Percentiles rank a stretch among this genome's conserved stretches.
These are phyloP conservation scores for Drosophila serrata DNA, from an alignment of 1,140 invertebrate species.

Conservation along the genomic window DNA sequence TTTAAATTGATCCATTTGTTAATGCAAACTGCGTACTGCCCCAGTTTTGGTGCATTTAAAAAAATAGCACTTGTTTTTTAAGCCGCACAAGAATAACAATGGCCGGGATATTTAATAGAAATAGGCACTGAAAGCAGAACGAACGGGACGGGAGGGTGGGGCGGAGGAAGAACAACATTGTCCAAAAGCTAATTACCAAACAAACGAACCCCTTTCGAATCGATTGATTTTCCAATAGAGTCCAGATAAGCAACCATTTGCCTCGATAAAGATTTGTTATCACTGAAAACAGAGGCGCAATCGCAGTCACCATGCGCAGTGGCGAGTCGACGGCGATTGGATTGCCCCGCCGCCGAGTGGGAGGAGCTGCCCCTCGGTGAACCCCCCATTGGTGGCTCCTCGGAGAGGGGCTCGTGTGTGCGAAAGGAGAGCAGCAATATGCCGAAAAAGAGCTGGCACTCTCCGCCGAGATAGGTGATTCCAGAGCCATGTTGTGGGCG, in stretches of 20 bases:
- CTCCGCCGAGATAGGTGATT: slow-evolving; percentile 38
- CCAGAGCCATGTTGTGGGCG: slow-evolving; percentile 71
- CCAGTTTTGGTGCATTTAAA: slow-evolving; percentile 33
- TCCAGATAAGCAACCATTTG: slow-evolving; percentile 79
- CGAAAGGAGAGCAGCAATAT: slow-evolving; percentile 59
- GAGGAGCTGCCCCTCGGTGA: slow-evolving; percentile 64
- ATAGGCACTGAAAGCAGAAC: slow-evolving; percentile 20
- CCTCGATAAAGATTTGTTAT: slow-evolving; percentile 83
- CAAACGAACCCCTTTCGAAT: slow-evolving; percentile 76
- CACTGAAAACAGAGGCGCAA: slow-evolving; percentile 83
- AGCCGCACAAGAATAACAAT: slow-evolving; percentile 28
- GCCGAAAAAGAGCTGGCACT: slow-evolving; percentile 24
- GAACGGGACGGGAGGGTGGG: background rate
- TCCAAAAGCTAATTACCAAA: slow-evolving; percentile 81
- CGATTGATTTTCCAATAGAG: slow-evolving; percentile 76
- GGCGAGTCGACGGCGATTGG: slow-evolving; percentile 72
- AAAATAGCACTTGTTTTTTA: slow-evolving; percentile 37
- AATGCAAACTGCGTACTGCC: slow-evolving; percentile 11
- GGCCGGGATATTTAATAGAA: slow-evolving; percentile 36
- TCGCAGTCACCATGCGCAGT: slow-evolving; percentile 76
- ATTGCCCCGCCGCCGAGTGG: slow-evolving; percentile 57
- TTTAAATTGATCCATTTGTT: background rate
- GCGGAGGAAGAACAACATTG: slow-evolving; percentile 58
- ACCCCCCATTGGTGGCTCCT: slow-evolving; percentile 53
- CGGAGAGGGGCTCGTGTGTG: slow-evolving; percentile 25